Evolutionary conservation across 2,888 invertebrate species (phyloP).

Genomic region (Archips xylosteana): DNA sequence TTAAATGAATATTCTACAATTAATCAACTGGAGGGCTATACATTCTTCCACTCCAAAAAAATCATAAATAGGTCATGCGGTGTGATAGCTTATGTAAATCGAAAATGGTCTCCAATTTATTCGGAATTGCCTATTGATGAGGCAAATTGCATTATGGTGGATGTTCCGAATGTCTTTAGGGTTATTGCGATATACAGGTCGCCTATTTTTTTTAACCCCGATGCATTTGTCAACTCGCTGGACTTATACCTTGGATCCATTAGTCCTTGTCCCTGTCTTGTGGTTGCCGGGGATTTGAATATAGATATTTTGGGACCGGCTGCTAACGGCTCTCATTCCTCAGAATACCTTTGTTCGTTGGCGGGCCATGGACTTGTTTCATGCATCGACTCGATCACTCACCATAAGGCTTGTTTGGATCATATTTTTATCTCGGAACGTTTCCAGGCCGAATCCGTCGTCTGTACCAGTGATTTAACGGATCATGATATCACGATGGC

Average conservation of each 20-base stretch:
- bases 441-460: neutral
- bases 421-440: conserved; percentile 26
- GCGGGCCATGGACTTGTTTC: conserved; percentile 14
- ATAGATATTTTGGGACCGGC: conserved; percentile 11
- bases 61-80: conserved; percentile 36
- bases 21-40: conserved; percentile 14
- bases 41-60: neutral
- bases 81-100: conserved; percentile 30
- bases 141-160: conserved; percentile 25
- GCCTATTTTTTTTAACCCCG: conserved; percentile 10
- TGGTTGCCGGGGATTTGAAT: conserved; percentile 35
- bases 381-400: conserved; percentile 6
- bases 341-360: conserved; percentile 14
- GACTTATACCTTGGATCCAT: neutral
- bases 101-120: conserved; percentile 19
- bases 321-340: neutral
- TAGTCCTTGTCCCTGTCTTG: neutral
- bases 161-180: neutral
- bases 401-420: conserved; percentile 25
- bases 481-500: conserved; percentile 8
- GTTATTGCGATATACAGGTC: conserved; percentile 25
- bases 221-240: conserved; percentile 5
- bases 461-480: conserved; percentile 13
- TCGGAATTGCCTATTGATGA: conserved; percentile 23
- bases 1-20: conserved; percentile 16